Evolutionary conservation across 2,113 vertebrate species (phyloP).

Genomic region (Cephalopterus ornatus): DNA sequence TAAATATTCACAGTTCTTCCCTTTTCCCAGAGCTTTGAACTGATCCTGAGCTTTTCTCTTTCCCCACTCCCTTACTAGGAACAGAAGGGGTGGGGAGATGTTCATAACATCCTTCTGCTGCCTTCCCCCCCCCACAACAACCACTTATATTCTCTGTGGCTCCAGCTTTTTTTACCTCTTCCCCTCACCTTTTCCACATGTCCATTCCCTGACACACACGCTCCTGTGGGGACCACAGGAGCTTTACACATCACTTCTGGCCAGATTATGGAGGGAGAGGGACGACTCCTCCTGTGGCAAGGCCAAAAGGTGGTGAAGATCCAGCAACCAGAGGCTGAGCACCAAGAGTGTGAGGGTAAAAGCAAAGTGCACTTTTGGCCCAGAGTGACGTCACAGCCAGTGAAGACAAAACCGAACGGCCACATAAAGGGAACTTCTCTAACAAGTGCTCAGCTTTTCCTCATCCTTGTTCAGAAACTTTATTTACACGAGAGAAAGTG

Average conservation of each 20-base stretch:
- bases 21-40: background rate
- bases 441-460: background rate
- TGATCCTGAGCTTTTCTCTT: background rate
- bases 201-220: fast-evolving
- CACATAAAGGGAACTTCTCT: background rate
- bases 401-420: background rate
- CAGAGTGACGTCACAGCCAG: background rate
- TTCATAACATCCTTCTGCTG: background rate
- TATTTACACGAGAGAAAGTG: background rate
- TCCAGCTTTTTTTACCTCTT: fast-evolving
- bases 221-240: background rate
- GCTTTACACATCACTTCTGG: background rate
- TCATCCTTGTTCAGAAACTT: background rate
- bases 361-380: background rate
- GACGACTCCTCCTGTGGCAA: background rate
- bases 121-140: background rate
- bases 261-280: background rate
- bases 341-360: background rate
- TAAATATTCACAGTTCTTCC: background rate
- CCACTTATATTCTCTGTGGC: fast-evolving
- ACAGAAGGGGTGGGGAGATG: background rate
- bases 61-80: background rate
- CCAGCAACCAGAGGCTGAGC: background rate
- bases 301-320: background rate
- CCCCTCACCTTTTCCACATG: background rate